Base-by-base conservation (phyloP, 2,797 vertebrate genomes). In the Sebastes goodei region DNA sequence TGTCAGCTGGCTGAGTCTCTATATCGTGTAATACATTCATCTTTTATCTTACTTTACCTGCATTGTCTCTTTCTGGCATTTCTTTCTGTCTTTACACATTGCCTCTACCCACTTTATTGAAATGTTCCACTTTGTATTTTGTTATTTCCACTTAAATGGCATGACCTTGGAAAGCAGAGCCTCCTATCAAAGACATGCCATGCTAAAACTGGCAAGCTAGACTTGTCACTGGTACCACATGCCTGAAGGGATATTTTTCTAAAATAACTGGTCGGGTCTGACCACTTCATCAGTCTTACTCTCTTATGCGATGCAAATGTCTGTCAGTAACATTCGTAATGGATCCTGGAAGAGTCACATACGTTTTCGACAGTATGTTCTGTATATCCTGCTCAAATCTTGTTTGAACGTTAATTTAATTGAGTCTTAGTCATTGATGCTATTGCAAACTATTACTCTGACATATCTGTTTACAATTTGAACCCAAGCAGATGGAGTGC, bases 201-300 rank as follows among this genome's bases (percentile, higher is more conserved):
- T 71, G 69, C 10, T 75, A 49, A 87, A 87, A 74, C 49, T 85
- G 80, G 78, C 76, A 76, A 55, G 42, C 72, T 76, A 29, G 20
- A 60, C 62, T 65, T 78, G 71, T 70, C 11, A 2, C 71, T 78
- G 56, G 30, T 59, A 61, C 76, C 30, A 62, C 66, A 85, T 73
- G 56, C 2, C 67, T 65, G 59, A 52, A 64, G 56, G 30, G 55
- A 68, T 63, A 59, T 69, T 53, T 70, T 63, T 78, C 52, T 25
- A 27, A 74, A 84, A 71, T 76, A 76, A 73, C 42, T 49, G 29
- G 27, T 71, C 8, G 68, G 57, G 17, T 60, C 21, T 80, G 64
- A 75, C 32, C 71, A 46, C 20, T 82, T 53, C 42, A 70, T 78
- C 70, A 38, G 33, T 63, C 59, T 42, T 21, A n/a, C 49, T 29